Conservation (phyloP, 2,888 invertebrate genomes). For the Hyposoter didymator region DNA sequence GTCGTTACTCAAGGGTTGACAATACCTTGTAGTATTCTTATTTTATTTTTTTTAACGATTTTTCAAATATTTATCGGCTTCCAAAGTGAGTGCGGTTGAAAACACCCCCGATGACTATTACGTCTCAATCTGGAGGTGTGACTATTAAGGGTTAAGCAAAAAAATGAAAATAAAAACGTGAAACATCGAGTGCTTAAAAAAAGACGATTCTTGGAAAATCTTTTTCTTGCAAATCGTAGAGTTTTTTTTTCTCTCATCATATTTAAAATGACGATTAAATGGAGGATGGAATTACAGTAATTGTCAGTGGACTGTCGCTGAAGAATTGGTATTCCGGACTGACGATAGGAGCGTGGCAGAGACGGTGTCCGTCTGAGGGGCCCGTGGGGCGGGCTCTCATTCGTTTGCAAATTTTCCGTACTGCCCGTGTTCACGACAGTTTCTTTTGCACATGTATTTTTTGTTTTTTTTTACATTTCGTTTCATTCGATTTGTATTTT, state of each 20-base stretch:
- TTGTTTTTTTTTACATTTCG: slow-evolving; percentile 12
- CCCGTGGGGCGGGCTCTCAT: slow-evolving; percentile 82
- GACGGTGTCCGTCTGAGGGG: slow-evolving; percentile 87
- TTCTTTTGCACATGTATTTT: slow-evolving; percentile 44
- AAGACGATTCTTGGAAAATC: background rate
- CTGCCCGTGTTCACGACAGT: slow-evolving; percentile 84
- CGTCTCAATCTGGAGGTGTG: too few relatives aligned
- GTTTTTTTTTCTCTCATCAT: slow-evolving; percentile 21
- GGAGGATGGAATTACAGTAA: slow-evolving; percentile 80
- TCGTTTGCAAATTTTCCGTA: slow-evolving; percentile 86
- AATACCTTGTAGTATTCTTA: too few relatives aligned
- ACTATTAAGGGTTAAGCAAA: background rate
- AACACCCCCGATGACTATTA: too few relatives aligned
- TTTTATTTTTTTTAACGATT: too few relatives aligned
- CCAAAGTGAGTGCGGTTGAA: too few relatives aligned
- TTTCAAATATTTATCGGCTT: too few relatives aligned
- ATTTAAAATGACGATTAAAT: slow-evolving; percentile 23
- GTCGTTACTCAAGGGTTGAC: too few relatives aligned
- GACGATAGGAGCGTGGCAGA: slow-evolving; percentile 87
- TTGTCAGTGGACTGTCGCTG: slow-evolving; percentile 82
- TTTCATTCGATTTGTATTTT: slow-evolving; percentile 26
- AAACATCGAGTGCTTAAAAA: slow-evolving; percentile 3
- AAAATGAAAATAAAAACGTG: background rate
- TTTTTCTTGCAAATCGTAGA: background rate
- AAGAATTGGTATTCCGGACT: slow-evolving; percentile 87